Conservation (phyloP, 2,113 vertebrate genomes). For the Greenwoodochromis staneri region DNA sequence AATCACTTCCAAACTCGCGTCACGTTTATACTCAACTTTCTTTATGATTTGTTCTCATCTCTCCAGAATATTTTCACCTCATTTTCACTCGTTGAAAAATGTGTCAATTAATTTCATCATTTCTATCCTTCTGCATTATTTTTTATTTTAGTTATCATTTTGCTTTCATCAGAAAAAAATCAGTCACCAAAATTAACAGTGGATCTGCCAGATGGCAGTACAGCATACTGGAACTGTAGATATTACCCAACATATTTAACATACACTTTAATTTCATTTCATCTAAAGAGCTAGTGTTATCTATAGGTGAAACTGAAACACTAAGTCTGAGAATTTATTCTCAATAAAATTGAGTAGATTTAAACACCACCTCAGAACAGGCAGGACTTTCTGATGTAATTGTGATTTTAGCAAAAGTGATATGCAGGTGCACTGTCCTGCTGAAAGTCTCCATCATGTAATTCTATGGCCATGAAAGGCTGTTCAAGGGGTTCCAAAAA, state of each 20-base stretch:
- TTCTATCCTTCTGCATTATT: background rate
- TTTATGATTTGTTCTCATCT: background rate
- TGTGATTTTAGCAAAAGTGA: background rate
- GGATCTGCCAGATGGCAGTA: background rate
- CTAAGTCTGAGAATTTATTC: background rate
- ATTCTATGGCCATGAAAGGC: background rate
- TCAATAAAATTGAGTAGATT: background rate
- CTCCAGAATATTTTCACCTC: background rate
- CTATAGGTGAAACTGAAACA: background rate
- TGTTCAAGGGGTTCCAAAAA: background rate
- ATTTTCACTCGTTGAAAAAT: background rate
- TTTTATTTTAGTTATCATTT: background rate
- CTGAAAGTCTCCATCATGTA: background rate
- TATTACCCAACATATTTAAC: background rate
- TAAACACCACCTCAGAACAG: background rate
- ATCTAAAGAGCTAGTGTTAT: accelerated
- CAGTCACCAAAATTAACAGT: background rate
- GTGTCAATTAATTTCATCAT: accelerated
- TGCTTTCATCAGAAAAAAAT: background rate
- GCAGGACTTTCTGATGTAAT: background rate
- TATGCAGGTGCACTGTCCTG: accelerated
- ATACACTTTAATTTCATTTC: background rate
- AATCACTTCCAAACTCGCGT: background rate
- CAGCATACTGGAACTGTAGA: background rate
- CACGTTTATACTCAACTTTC: accelerated